A percentile compares a stretch with the other conserved stretches of the same genome.
These are phyloP conservation scores for Trichogramma dendrolimi DNA, from an alignment of 2,888 invertebrate species.

Conservation along the genomic window DNA sequence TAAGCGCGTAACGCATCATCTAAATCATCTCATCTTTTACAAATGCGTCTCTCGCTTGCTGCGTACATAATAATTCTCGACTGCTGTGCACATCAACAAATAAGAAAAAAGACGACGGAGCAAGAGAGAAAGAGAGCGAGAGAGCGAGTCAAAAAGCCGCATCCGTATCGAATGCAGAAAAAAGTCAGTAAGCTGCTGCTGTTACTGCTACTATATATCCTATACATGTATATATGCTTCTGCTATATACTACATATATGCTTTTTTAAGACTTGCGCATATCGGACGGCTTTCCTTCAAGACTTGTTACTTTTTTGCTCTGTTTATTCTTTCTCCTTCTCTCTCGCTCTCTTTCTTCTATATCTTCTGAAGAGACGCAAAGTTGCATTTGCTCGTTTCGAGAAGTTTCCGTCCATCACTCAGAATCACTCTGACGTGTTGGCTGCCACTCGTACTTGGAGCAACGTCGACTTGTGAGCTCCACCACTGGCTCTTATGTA, in stretches of 20 bases:
- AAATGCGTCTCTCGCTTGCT: slow-evolving; percentile 11
- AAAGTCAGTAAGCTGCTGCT: not conserved
- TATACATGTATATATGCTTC: not conserved
- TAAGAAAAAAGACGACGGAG: slow-evolving; percentile 26
- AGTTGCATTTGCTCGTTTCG: slow-evolving; percentile 32
- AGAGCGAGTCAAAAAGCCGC: slow-evolving; percentile 22
- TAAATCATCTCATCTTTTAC: slow-evolving; percentile 20
- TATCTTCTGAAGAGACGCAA: slow-evolving; percentile 17
- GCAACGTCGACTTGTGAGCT: not conserved
- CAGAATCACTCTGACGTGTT: slow-evolving; percentile 42
- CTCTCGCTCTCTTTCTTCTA: not conserved
- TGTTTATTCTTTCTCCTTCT: not conserved
- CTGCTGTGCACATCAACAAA: no score
- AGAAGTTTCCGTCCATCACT: slow-evolving; percentile 45
- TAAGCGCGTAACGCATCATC: slow-evolving; percentile 16
- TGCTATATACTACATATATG: not conserved
- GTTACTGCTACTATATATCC: not conserved
- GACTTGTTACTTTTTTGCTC: slow-evolving; percentile 6
- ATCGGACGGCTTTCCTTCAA: not conserved
- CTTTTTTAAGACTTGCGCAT: not conserved
- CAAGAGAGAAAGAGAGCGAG: not conserved
- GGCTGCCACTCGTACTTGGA: slow-evolving; percentile 37
- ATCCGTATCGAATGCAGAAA: slow-evolving; percentile 18
- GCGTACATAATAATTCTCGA: slow-evolving; percentile 34
- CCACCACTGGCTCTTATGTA: not conserved